Percentiles rank a stretch among this genome's conserved stretches.
Evolutionary conservation across 2,797 vertebrate genomes (phyloP).

Genomic region (Chelonia mydas): DNA sequence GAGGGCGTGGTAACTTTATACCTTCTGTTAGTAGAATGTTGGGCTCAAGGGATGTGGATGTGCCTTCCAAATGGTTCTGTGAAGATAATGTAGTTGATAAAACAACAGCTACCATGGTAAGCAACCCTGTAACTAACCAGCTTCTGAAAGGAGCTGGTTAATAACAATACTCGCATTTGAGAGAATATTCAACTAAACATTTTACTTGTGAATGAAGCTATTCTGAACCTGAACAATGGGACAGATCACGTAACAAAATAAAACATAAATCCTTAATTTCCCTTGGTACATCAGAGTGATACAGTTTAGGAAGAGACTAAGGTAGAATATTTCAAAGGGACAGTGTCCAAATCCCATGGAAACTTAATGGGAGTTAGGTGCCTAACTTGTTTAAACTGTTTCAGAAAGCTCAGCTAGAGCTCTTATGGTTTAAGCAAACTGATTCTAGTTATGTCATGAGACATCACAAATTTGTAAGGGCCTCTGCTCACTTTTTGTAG

Average conservation of each 20-base stretch:
- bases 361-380: too few species aligned
- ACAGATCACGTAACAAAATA: not conserved
- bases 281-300: not conserved
- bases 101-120: not conserved
- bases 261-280: rapidly evolving
- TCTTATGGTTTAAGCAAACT: too few species aligned
- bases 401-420: not conserved
- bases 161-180: not conserved
- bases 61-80: not conserved
- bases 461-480: too few species aligned
- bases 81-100: not conserved
- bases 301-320: too few species aligned
- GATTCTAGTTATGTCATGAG: too few species aligned
- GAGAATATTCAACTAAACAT: not conserved
- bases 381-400: too few species aligned
- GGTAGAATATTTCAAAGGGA: not conserved
- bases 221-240: not conserved
- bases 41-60: not conserved
- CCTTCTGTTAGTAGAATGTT: not conserved
- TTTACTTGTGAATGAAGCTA: not conserved
- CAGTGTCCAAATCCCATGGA: too few species aligned
- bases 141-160: not conserved
- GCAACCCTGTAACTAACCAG: not conserved
- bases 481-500: too few species aligned
- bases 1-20: not conserved